These are phyloP conservation scores for Drosophila picticornis DNA, from an alignment of 2,888 invertebrate genomes.

Conservation along the genomic window DNA sequence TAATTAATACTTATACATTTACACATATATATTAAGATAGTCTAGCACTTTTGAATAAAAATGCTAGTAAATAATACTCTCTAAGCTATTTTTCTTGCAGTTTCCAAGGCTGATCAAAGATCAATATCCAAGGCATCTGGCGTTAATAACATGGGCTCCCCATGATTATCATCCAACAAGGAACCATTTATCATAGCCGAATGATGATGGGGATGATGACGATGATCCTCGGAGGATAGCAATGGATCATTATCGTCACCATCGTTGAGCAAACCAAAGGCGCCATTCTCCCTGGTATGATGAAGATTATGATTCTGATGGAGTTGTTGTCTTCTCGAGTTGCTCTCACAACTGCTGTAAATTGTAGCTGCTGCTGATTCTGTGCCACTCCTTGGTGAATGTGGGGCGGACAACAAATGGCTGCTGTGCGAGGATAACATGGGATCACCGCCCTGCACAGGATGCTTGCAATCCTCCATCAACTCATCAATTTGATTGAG, in stretches of 20 bases:
- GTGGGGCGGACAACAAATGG: constrained; percentile 85
- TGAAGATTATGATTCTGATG: constrained; percentile 47
- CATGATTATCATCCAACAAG: constrained; percentile 77
- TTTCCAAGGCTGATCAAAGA: constrained; percentile 59
- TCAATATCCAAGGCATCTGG: constrained; percentile 86
- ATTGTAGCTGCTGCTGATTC: constrained; percentile 67
- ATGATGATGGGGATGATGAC: not conserved
- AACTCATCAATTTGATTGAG: constrained; percentile 89
- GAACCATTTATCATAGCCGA: constrained; percentile 84
- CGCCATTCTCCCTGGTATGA: constrained; percentile 23
- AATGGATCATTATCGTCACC: constrained; percentile 79
- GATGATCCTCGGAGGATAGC: constrained; percentile 68
- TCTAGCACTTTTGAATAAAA: not conserved
- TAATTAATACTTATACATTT: not conserved
- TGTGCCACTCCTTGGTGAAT: constrained; percentile 83
- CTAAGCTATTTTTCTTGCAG: constrained; percentile 1
- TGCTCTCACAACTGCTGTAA: constrained; percentile 16
- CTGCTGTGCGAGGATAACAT: constrained; percentile 86
- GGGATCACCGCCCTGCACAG: constrained; percentile 88
- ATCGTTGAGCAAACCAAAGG: constrained; percentile 50
- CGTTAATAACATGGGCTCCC: constrained; percentile 86
- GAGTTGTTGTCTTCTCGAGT: constrained; percentile 32
- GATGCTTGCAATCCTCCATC: constrained; percentile 87
- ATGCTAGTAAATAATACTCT: constrained; percentile 1
- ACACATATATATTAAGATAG: not conserved